phyloP scores from a whole-genome alignment of 2,888 invertebrate genomes.

The Protonemura montana region DNA sequence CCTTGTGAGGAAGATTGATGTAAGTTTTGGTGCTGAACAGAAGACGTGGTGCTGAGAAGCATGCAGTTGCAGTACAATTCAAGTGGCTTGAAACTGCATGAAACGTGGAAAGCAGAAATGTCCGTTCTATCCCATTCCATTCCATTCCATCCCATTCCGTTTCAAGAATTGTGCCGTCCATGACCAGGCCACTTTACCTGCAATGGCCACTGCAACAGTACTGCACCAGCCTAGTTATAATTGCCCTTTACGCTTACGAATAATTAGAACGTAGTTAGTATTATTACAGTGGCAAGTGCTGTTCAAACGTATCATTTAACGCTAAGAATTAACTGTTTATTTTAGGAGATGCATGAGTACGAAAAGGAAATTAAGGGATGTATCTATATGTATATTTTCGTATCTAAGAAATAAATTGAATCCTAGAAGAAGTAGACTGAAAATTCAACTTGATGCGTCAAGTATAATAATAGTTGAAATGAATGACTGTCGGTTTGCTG shows the following conservation, averaged over 20 bases:
- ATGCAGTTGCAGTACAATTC: neutral
- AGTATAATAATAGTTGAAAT: neutral
- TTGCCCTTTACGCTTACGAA: constrained; percentile 40
- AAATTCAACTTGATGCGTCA: neutral
- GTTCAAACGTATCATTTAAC: constrained; percentile 39
- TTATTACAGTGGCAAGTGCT: constrained; percentile 27
- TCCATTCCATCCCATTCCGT: neutral
- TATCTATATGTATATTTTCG: neutral
- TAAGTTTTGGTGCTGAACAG: neutral
- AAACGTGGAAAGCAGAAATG: neutral
- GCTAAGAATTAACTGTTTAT: constrained; percentile 8
- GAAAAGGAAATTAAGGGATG: neutral
- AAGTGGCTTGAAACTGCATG: neutral
- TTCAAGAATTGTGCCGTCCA: neutral
- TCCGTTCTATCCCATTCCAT: neutral
- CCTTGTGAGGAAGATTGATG: neutral
- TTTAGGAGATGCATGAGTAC: neutral
- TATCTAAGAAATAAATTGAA: constrained; percentile 15
- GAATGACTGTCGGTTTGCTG: neutral
- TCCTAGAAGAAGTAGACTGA: neutral
- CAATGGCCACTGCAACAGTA: neutral
- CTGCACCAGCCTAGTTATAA: constrained; percentile 31
- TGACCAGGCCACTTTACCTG: neutral
- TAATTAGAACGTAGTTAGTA: constrained; percentile 44
- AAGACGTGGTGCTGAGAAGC: neutral